Evolutionary conservation across 2,797 vertebrate genomes (phyloP).

Genomic region (Pangasius mekongensis): DNA sequence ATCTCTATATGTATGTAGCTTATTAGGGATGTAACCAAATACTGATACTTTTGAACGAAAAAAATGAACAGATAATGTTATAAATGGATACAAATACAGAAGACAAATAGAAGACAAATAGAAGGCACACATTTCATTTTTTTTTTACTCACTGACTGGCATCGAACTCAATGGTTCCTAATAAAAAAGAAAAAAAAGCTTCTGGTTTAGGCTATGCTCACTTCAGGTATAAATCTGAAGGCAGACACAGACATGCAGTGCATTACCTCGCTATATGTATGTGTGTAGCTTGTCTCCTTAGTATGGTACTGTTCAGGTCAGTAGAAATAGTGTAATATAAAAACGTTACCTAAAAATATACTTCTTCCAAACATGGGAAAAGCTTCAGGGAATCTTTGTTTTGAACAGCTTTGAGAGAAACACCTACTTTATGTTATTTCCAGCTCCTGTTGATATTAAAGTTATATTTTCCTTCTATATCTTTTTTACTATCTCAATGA

Average conservation of each 20-base stretch:
- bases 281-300: not conserved
- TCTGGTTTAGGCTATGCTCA: not conserved
- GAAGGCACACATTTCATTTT: not conserved
- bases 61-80: not conserved
- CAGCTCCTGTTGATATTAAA: slow-evolving; percentile 15
- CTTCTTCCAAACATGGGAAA: slow-evolving; percentile 1
- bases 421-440: not conserved
- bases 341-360: slow-evolving; percentile 44
- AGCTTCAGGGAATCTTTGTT: slow-evolving; percentile 12
- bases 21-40: not conserved
- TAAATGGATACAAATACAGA: not conserved
- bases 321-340: not conserved
- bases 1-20: not conserved
- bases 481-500: not conserved
- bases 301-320: not conserved
- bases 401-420: slow-evolving; percentile 10
- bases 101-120: not conserved
- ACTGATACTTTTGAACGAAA: too few species aligned
- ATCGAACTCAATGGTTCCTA: not conserved
- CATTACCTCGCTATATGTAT: not conserved
- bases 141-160: not conserved
- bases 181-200: too few species aligned
- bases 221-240: not conserved
- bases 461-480: not conserved
- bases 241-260: not conserved